A percentile compares a stretch with the other conserved stretches of the same genome.
Conservation (phyloP, 2,888 invertebrate species). For the Drosophila anomalata region DNA sequence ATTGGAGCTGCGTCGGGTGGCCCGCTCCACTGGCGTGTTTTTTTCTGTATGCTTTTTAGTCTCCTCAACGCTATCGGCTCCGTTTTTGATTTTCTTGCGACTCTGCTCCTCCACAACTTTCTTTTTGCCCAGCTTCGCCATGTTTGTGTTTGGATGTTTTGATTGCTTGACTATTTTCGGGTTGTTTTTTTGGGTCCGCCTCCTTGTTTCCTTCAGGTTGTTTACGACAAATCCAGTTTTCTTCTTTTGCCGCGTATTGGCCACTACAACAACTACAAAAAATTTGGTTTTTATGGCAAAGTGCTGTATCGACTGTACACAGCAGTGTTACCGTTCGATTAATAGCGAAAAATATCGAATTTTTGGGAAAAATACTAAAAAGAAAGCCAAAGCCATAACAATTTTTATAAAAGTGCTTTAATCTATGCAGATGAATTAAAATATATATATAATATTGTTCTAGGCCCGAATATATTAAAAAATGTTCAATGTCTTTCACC, state of each 20-base stretch:
- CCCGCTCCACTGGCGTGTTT: neutral
- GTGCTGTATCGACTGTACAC: slow-evolving; percentile 26
- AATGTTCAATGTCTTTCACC: too few relatives aligned
- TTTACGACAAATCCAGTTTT: neutral
- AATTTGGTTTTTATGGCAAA: slow-evolving; percentile 9
- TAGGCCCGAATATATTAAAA: too few relatives aligned
- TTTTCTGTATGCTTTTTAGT: slow-evolving; percentile 24
- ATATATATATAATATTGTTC: too few relatives aligned
- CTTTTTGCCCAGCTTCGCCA: slow-evolving; percentile 81
- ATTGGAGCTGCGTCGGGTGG: neutral
- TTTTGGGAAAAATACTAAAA: neutral
- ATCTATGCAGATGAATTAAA: too few relatives aligned
- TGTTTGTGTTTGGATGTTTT: slow-evolving; percentile 27
- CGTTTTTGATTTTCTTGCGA: slow-evolving; percentile 75
- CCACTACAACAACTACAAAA: slow-evolving; percentile 8
- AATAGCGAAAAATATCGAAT: neutral
- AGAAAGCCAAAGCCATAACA: neutral
- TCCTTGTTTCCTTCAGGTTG: neutral
- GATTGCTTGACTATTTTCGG: neutral
- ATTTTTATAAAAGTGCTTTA: too few relatives aligned
- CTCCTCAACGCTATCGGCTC: slow-evolving; percentile 45
- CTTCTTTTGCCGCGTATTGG: slow-evolving; percentile 25
- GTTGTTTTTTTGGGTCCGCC: neutral
- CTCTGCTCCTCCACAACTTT: slow-evolving; percentile 74
- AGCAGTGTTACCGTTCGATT: neutral